Base-by-base conservation (phyloP, 2,888 invertebrate species). In the Seira sanloemensis region DNA sequence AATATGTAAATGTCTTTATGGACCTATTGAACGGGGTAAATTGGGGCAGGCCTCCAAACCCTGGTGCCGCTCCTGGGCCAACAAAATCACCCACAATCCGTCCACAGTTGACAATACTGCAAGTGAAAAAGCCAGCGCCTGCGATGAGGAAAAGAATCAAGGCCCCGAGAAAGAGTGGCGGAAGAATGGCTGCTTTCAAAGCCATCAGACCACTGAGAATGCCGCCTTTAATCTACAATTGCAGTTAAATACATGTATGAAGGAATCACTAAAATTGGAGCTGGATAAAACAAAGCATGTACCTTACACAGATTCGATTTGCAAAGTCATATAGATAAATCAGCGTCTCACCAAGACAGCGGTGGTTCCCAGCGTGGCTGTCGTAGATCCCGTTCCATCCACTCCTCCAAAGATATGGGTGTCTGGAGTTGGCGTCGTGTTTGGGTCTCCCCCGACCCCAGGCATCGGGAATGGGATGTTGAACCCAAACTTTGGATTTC, bases 91-190 rank as follows among this genome's bases (percentile, higher is more conserved):
- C 74, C n/a, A 81, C 27, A 2, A 83, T 21, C 66, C 77, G 82
- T 0, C 86, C 78, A 71, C 89, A 89, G 24, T 88, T 87, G 0
- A 88, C 23, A 23, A 88, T 66, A 50, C 80, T 88, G 54, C 89
- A 89, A 0, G 88, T 86, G 50, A 89, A 87, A 67, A 86, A 88
- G 0, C 86, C 87, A 5, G 86, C 87, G 19, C 87, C 89, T 4
- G 88, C 88, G 27, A 87, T 81, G 19, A 88, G 69, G 72, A 89
- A 88, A 1, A 88, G 24, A 9, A 88, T 82, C 1, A 89, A 25
- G 0, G 87, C 85, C n/a, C 84, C 83, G 12, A 88, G 24, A 26
- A 89, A 85, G 25, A 88, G 37, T 16, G 87, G 86, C 21, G 87
- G 89, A 25, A 88, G 66, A 66, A 89, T 50, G 18, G 86, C 84